A percentile compares a stretch with the other conserved stretches of the same genome.
Conservation (phyloP, 2,888 invertebrate genomes). For the Euclidia mi region DNA sequence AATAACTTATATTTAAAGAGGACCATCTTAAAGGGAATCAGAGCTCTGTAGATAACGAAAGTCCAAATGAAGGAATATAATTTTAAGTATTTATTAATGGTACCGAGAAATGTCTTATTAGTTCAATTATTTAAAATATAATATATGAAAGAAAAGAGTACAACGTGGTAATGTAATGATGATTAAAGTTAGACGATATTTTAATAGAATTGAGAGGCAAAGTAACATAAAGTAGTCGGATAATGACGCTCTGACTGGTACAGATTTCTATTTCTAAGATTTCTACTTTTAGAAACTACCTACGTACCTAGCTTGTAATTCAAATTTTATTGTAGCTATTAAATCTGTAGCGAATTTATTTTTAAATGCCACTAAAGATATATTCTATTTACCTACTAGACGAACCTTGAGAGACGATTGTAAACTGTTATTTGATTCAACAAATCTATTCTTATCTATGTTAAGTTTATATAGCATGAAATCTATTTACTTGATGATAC, state of each 20-base stretch:
- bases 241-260: constrained; percentile 67
- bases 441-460: background rate
- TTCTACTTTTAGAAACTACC: constrained; percentile 43
- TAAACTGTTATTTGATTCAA: constrained; percentile 10
- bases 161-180: constrained; percentile 34
- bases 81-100: constrained; percentile 33
- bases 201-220: constrained; percentile 28
- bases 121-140: constrained; percentile 51
- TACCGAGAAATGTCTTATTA: constrained; percentile 57
- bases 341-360: constrained; percentile 40
- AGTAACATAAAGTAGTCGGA: constrained; percentile 33
- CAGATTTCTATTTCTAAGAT: constrained; percentile 61
- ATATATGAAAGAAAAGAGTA: constrained; percentile 29
- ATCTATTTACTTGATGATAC: background rate
- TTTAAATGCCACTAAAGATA: constrained; percentile 36
- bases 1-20: too few relatives aligned
- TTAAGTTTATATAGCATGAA: background rate
- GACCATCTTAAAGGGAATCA: too few relatives aligned
- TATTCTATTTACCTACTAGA: constrained; percentile 35
- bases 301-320: constrained; percentile 42
- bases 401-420: constrained; percentile 25
- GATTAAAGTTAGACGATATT: constrained; percentile 26
- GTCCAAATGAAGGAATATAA: constrained; percentile 5
- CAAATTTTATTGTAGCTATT: constrained; percentile 34
- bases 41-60: background rate